These are phyloP conservation scores for Ameiurus melas DNA, from an alignment of 2,113 vertebrate genomes.

Conservation along the genomic window DNA sequence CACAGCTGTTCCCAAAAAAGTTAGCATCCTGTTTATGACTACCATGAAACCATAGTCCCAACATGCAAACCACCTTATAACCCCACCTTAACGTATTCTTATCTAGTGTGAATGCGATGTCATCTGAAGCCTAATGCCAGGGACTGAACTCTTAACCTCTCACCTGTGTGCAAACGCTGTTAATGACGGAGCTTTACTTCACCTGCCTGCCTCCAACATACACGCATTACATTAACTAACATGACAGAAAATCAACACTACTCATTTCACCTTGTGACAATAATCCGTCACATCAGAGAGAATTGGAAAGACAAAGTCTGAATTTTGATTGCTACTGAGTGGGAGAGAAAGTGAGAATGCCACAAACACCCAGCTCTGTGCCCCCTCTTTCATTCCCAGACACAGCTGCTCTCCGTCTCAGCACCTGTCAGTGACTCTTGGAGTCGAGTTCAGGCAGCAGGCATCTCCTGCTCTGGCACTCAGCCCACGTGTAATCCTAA, in stretches of 20 bases:
- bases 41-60: slow-evolving; percentile 74
- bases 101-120: slow-evolving; percentile 76
- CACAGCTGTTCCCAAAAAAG: slow-evolving; percentile 82
- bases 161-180: not conserved
- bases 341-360: slow-evolving; percentile 61
- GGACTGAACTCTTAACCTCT: slow-evolving; percentile 28
- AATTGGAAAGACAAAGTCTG: slow-evolving; percentile 14
- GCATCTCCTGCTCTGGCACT: slow-evolving; percentile 42
- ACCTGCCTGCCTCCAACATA: not conserved
- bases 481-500: slow-evolving; percentile 60
- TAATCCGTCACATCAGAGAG: not conserved
- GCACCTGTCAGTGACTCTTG: slow-evolving; percentile 61
- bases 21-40: slow-evolving; percentile 76
- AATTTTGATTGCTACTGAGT: slow-evolving; percentile 16
- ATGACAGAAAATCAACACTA: not conserved
- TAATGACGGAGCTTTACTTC: not conserved
- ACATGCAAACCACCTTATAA: slow-evolving; percentile 73
- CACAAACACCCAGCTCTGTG: slow-evolving; percentile 55
- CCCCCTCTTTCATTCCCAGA: slow-evolving; percentile 56
- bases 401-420: slow-evolving; percentile 59
- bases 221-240: not conserved
- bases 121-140: slow-evolving; percentile 59
- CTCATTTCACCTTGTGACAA: not conserved
- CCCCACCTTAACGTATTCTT: slow-evolving; percentile 80
- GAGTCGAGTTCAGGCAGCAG: slow-evolving; percentile 62